Conservation (phyloP, 2,888 invertebrate genomes). For the Dimorphilus gyrociliatus region DNA sequence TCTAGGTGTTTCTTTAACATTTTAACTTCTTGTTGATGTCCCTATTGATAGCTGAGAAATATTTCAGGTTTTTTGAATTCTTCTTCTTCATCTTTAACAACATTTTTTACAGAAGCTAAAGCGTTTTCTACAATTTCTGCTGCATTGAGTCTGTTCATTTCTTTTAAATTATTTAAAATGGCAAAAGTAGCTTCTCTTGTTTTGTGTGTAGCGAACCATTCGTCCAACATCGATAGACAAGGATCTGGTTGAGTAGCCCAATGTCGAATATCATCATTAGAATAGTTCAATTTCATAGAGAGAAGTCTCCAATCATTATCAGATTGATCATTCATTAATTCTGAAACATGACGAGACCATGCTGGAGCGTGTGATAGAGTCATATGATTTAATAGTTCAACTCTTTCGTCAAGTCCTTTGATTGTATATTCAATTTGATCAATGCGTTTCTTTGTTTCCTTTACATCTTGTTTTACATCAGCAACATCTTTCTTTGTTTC, state of each 20-base stretch:
- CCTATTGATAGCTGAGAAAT: slow-evolving; percentile 32
- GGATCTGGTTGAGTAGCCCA: slow-evolving; percentile 31
- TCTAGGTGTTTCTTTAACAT: slow-evolving; percentile 23
- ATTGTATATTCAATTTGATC: too few species aligned
- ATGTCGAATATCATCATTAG: slow-evolving; percentile 23
- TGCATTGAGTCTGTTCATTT: slow-evolving; percentile 27
- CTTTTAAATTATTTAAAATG: slow-evolving; percentile 22
- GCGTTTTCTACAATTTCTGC: slow-evolving; percentile 26
- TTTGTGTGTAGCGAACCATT: slow-evolving; percentile 31
- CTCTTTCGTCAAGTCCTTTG: too few species aligned
- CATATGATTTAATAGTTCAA: too few species aligned
- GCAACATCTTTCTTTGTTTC: too few species aligned
- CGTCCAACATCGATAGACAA: slow-evolving; percentile 28
- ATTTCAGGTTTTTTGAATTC: too few species aligned
- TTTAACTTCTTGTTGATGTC: slow-evolving; percentile 27
- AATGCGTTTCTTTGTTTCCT: too few species aligned
- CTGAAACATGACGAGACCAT: slow-evolving; percentile 28
- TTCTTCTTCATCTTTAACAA: too few species aligned
- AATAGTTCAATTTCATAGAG: slow-evolving; percentile 27
- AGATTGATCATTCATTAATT: slow-evolving; percentile 20
- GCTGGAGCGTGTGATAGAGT: slow-evolving; percentile 29
- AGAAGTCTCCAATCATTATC: slow-evolving; percentile 31
- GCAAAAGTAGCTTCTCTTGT: slow-evolving; percentile 23
- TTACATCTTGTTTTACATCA: too few species aligned
- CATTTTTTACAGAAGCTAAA: too few species aligned